phyloP scores from a whole-genome alignment of 2,888 invertebrate genomes.

The Synergus laeviventris region DNA sequence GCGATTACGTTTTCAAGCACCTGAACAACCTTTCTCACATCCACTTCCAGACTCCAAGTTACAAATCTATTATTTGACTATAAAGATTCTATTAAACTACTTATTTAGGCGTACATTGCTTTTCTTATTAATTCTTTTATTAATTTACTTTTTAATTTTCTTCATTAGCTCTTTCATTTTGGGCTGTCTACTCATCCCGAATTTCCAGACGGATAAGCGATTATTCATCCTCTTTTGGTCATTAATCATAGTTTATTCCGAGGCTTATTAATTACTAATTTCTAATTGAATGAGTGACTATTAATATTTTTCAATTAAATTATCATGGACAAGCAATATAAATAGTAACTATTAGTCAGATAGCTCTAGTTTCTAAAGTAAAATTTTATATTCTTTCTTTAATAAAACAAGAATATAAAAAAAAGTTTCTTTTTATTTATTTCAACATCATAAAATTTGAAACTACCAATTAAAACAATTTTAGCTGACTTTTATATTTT shows the following conservation, averaged over 20 bases:
- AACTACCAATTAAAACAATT: neutral
- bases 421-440: neutral
- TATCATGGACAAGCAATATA: neutral
- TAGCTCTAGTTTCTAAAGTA: neutral
- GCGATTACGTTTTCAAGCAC: conserved; percentile 43
- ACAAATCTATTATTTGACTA: neutral
- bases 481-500: neutral
- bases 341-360: neutral
- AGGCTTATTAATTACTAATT: neutral
- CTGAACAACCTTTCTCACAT: conserved; percentile 4
- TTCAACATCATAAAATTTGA: neutral
- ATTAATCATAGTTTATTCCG: too few species aligned
- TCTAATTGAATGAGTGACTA: neutral
- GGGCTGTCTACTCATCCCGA: too few species aligned
- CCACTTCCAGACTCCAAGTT: neutral
- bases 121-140: neutral
- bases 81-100: neutral
- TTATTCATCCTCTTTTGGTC: too few species aligned
- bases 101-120: neutral
- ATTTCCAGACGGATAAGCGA: too few species aligned
- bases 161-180: too few species aligned
- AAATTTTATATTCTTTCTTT: neutral
- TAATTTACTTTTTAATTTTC: neutral
- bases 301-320: neutral
- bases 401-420: neutral